phyloP scores from a whole-genome alignment of 2,888 invertebrate genomes.

The Lycophotia porphyrea region DNA sequence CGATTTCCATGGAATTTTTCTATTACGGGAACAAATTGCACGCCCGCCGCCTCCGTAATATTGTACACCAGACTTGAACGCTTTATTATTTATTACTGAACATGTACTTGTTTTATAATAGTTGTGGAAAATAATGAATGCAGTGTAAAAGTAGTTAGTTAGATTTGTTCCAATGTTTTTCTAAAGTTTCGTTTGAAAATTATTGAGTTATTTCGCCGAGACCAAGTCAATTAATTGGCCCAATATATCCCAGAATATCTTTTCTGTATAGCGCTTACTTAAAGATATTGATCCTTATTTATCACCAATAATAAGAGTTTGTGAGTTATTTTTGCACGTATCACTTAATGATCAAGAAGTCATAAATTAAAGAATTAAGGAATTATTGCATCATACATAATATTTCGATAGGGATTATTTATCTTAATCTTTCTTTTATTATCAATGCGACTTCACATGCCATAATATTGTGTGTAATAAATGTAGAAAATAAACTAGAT shows the following conservation, averaged over 20 bases:
- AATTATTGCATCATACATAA: constrained; percentile 1
- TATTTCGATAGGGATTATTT: not conserved
- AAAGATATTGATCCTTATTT: not conserved
- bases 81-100: constrained; percentile 81
- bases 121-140: not conserved
- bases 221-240: not conserved
- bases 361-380: not conserved
- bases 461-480: not conserved
- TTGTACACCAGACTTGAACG: constrained; percentile 66
- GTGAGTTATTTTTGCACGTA: not conserved
- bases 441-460: not conserved
- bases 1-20: constrained; percentile 89
- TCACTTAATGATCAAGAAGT: not conserved
- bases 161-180: not conserved
- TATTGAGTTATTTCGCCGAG: not conserved
- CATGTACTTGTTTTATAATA: constrained; percentile 24
- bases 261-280: not conserved
- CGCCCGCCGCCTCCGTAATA: constrained; percentile 78
- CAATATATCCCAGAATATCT: not conserved
- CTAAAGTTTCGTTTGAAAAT: not conserved
- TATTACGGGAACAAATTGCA: constrained; percentile 87
- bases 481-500: not conserved
- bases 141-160: not conserved
- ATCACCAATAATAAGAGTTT: not conserved
- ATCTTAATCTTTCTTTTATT: constrained; percentile 20